Base-by-base conservation (phyloP, 2,113 vertebrate species). In the Syngnathus typhle region DNA sequence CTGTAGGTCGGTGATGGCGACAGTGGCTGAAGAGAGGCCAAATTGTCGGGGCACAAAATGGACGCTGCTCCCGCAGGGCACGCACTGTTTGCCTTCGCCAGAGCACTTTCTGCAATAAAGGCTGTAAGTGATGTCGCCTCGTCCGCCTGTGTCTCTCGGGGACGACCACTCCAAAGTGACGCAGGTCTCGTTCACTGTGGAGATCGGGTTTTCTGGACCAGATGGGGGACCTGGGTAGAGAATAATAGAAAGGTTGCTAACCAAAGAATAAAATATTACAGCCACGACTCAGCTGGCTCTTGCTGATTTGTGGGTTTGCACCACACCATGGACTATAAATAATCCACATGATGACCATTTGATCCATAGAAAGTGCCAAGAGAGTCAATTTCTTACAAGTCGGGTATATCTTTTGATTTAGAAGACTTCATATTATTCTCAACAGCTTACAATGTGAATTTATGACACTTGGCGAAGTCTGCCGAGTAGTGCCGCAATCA, bases 21-120 rank as follows among this genome's bases (percentile, higher is more conserved):
- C 89, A 2, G 77, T 85, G 36, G 90, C 65, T 0, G 82, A 83
- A 0, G 75, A 75, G 1, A 94, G 88, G 18, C 92, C 93, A 19
- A 92, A 91, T 84, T 93, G 92, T 13, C 92, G 70, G 0, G 93
- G 92, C 19, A 91, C 79, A 64, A 92, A 94, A 73, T 93, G 93
- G 59, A 93, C 73, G 1, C 89, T 88, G 77, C 87, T 87, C 1
- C 91, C 90, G 19, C 93, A 94, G 0, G 90, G 87, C 10, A 72
- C 63, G 70, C 92, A 93, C 76, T 87, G 89, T 65, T 78, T 84
- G 60, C 82, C 76, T 0, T 92, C 89, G 0, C 76, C 80, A 0
- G 79, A 73, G 66, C 93, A 94, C 80, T 90, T 91, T 73, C 85
- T 89, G 86, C 93, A 94, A 71, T 88, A 86, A 49, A 94, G 66